A percentile compares a stretch with the other conserved stretches of the same genome.
phyloP scores from a whole-genome alignment of 1,140 invertebrate species.

The Artemia franciscana region DNA sequence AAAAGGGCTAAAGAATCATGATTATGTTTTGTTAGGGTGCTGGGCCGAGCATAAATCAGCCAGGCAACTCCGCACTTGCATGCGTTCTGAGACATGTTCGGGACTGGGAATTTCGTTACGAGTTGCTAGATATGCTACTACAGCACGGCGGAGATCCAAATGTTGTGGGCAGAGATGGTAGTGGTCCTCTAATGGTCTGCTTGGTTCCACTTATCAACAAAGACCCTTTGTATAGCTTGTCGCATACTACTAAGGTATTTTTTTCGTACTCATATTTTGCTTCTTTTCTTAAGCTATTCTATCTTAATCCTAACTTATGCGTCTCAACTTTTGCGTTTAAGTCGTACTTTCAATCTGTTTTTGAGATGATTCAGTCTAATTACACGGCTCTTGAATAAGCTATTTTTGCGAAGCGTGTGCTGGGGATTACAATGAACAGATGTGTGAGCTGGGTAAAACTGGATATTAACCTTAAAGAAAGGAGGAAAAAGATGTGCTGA shows the following conservation, averaged over 20 bases:
- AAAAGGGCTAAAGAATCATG: too few relatives aligned
- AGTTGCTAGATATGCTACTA: constrained; percentile 40
- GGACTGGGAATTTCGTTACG: constrained; percentile 51
- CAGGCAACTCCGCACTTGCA: constrained; percentile 40
- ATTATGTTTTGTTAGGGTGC: constrained; percentile 35
- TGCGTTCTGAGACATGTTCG: constrained; percentile 42
- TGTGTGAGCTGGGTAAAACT: too few relatives aligned
- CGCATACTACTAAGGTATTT: constrained; percentile 42
- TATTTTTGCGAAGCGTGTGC: too few relatives aligned
- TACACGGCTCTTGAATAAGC: too few relatives aligned
- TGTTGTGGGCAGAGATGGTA: constrained; percentile 38
- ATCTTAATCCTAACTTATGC: too few relatives aligned
- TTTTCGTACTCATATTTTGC: background rate
- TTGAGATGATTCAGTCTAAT: too few relatives aligned
- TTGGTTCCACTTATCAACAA: constrained; percentile 47
- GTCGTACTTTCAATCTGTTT: too few relatives aligned
- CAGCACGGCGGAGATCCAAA: constrained; percentile 39
- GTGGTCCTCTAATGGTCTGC: constrained; percentile 42
- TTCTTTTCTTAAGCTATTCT: too few relatives aligned
- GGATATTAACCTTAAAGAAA: too few relatives aligned
- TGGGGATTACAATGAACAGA: too few relatives aligned
- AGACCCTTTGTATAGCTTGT: constrained; percentile 43
- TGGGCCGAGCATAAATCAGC: constrained; percentile 37
- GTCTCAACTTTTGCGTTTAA: too few relatives aligned
- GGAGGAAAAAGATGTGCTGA: too few relatives aligned